These are phyloP conservation scores for Coranthus polyacanthus DNA, from an alignment of 2,797 vertebrate genomes.

Conservation along the genomic window DNA sequence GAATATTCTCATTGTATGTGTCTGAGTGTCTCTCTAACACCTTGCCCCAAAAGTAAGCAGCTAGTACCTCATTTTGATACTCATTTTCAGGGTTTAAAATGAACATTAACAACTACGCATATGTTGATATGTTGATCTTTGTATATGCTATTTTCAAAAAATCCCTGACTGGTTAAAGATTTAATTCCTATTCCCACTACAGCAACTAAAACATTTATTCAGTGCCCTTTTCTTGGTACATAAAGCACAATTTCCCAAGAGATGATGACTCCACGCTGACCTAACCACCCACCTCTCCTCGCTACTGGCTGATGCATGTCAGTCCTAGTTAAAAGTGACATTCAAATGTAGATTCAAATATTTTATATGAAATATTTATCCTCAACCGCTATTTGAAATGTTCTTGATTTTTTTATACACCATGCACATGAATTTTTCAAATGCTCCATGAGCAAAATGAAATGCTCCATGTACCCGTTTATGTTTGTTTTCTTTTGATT, in stretches of 20 bases:
- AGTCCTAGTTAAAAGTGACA: constrained; percentile 46
- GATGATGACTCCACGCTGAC: constrained; percentile 41
- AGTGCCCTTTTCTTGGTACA: constrained; percentile 49
- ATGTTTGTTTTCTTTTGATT: constrained; percentile 57
- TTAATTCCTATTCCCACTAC: constrained; percentile 20
- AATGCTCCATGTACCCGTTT: constrained; percentile 31
- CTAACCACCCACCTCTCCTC: constrained; percentile 27
- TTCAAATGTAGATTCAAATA: constrained; percentile 66
- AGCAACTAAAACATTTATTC: constrained; percentile 54
- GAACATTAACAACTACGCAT: constrained; percentile 25
- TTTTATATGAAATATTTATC: constrained; percentile 63
- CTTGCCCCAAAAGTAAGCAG: constrained; percentile 58
- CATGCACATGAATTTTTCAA: constrained; percentile 61
- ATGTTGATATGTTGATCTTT: constrained; percentile 28
- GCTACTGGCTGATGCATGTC: constrained; percentile 63
- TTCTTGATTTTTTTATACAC: constrained; percentile 58
- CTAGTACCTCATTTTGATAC: constrained; percentile 72
- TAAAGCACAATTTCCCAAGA: constrained; percentile 75
- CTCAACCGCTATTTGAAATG: constrained; percentile 56
- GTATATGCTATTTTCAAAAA: constrained; percentile 29
- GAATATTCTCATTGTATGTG: constrained; percentile 17
- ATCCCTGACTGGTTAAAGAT: constrained; percentile 32
- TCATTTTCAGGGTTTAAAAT: constrained; percentile 62
- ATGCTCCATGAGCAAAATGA: constrained; percentile 47
- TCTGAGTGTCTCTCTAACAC: constrained; percentile 31